Conservation (phyloP, 2,888 invertebrate genomes). For the Drosophila percnosoma region DNA sequence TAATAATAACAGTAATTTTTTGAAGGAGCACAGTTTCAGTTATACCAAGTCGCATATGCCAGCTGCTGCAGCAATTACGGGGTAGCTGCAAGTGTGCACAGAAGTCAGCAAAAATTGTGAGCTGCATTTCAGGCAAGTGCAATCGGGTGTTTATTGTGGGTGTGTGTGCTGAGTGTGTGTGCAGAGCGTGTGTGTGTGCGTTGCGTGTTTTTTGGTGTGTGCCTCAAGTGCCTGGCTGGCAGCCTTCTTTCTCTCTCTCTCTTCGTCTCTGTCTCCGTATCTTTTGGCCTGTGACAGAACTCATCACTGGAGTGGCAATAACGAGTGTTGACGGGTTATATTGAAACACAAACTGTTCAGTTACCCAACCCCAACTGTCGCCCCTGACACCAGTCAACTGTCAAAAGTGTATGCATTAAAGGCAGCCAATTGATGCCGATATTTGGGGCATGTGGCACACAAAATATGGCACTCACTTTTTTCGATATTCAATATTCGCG, state of each 20-base stretch:
- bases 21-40: neutral
- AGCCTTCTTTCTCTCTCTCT: neutral
- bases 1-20: too few relatives aligned
- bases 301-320: slow-evolving; percentile 73
- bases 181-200: slow-evolving; percentile 7
- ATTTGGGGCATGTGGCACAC: slow-evolving; percentile 35
- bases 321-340: slow-evolving; percentile 68
- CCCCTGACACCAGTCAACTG: neutral
- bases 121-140: slow-evolving; percentile 64
- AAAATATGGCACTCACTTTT: slow-evolving; percentile 26
- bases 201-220: slow-evolving; percentile 25
- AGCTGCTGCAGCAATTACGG: neutral
- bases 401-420: slow-evolving; percentile 39
- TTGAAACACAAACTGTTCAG: slow-evolving; percentile 57
- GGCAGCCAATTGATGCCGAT: slow-evolving; percentile 49
- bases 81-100: slow-evolving; percentile 26
- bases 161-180: slow-evolving; percentile 12
- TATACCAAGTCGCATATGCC: neutral
- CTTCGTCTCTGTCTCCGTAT: slow-evolving; percentile 6
- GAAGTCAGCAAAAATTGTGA: slow-evolving; percentile 49
- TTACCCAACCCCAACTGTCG: neutral
- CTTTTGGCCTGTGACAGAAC: slow-evolving; percentile 33
- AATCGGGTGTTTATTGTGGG: slow-evolving; percentile 40
- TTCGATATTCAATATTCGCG: slow-evolving; percentile 50
- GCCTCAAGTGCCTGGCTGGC: slow-evolving; percentile 19